Evolutionary conservation across 2,113 vertebrate species (phyloP).

Genomic region (Channa maculata): DNA sequence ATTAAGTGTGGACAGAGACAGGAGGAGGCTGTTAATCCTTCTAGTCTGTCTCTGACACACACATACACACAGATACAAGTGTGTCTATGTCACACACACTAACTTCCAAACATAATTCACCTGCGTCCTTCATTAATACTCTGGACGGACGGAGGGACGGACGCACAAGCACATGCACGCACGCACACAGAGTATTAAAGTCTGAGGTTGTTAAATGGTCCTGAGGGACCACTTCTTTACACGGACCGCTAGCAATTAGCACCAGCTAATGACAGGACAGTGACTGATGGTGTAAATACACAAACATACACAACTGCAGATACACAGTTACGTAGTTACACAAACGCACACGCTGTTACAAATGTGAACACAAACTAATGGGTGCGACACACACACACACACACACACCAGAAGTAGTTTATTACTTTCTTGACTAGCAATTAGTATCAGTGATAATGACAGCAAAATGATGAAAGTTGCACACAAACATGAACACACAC

Average conservation of each 20-base stretch:
- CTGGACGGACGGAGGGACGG: neutral
- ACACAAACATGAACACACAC: slow-evolving; percentile 6
- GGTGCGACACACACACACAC: neutral
- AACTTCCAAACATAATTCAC: slow-evolving; percentile 24
- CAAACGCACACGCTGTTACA: no score
- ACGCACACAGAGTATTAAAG: slow-evolving; percentile 19
- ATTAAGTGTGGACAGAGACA: neutral
- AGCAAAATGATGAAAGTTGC: slow-evolving; percentile 39
- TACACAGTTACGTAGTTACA: no score
- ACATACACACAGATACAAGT: neutral
- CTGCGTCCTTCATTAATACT: slow-evolving; percentile 26
- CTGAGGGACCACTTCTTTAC: slow-evolving; percentile 58
- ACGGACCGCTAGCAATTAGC: slow-evolving; percentile 62
- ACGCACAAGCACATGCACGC: no score
- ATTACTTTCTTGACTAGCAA: slow-evolving; percentile 38
- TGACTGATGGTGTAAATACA: slow-evolving; percentile 51
- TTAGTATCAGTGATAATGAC: slow-evolving; percentile 47
- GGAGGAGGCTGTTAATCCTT: neutral
- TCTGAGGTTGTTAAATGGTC: slow-evolving; percentile 29
- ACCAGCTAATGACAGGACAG: slow-evolving; percentile 56
- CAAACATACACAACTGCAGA: slow-evolving; percentile 1
- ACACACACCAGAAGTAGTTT: slow-evolving; percentile 13
- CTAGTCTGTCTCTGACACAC: neutral
- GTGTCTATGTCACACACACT: slow-evolving; percentile 2
- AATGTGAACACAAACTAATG: no score